A percentile compares a stretch with the other conserved stretches of the same genome.
Evolutionary conservation across 2,797 vertebrate species (phyloP).

Genomic region (Coranthus polyacanthus): DNA sequence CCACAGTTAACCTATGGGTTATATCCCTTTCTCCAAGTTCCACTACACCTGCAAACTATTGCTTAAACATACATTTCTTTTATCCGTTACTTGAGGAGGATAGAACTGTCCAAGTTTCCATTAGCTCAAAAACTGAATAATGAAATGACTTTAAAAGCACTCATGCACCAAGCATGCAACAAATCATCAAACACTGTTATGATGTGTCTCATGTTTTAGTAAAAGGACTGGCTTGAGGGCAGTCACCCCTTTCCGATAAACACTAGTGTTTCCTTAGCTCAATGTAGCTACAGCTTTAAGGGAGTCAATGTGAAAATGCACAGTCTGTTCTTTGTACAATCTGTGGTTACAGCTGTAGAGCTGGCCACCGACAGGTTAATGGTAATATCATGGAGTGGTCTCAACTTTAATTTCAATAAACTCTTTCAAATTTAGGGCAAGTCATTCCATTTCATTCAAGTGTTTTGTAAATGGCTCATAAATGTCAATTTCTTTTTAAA

Average conservation of each 20-base stretch:
- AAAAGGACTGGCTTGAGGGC: constrained; percentile 67
- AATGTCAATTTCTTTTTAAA: constrained; percentile 90
- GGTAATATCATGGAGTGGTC: constrained; percentile 72
- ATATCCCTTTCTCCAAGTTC: constrained; percentile 38
- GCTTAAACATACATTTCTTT: constrained; percentile 55
- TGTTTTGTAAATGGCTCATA: constrained; percentile 83
- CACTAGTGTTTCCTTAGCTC: constrained; percentile 63
- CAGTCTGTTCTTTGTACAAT: constrained; percentile 43
- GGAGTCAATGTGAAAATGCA: constrained; percentile 64
- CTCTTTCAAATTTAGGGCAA: constrained; percentile 76
- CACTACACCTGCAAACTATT: constrained; percentile 71
- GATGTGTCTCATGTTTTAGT: constrained; percentile 75
- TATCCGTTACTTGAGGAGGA: constrained; percentile 51
- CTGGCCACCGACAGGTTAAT: constrained; percentile 80
- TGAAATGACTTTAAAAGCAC: constrained; percentile 76
- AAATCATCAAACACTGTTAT: constrained; percentile 79
- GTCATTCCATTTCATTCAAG: constrained; percentile 72
- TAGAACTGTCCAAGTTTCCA: constrained; percentile 67
- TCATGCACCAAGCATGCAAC: constrained; percentile 60
- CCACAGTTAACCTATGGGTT: constrained; percentile 48
- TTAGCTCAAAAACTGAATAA: constrained; percentile 64
- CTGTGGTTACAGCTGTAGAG: constrained; percentile 69
- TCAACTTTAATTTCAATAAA: constrained; percentile 86
- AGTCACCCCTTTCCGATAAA: constrained; percentile 76
- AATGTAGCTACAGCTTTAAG: constrained; percentile 53